A percentile compares a stretch with the other conserved stretches of the same genome.
These are phyloP conservation scores for Heliconius charithonia DNA, from an alignment of 2,888 invertebrate species.

Conservation along the genomic window DNA sequence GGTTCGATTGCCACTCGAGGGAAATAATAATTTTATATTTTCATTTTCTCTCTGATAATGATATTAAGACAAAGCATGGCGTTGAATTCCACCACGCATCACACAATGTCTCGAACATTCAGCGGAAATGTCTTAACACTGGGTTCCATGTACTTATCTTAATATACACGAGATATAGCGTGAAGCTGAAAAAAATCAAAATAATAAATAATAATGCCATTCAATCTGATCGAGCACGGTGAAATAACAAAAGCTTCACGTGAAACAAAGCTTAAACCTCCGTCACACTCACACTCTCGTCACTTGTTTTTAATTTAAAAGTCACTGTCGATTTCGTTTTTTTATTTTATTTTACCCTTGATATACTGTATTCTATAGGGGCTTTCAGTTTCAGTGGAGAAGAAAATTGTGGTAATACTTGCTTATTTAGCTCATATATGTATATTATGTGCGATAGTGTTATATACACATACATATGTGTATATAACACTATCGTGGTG, in stretches of 20 bases:
- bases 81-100: too few relatives aligned
- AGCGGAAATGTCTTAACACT: too few relatives aligned
- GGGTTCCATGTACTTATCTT: too few relatives aligned
- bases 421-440: not conserved
- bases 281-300: constrained; percentile 12
- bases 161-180: too few relatives aligned
- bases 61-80: too few relatives aligned
- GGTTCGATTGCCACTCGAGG: too few relatives aligned
- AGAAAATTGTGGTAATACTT: not conserved
- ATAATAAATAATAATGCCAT: constrained; percentile 16
- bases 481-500: too few relatives aligned
- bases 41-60: too few relatives aligned
- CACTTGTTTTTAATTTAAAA: constrained; percentile 26
- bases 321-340: constrained; percentile 12
- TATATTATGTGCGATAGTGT: not conserved
- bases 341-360: constrained; percentile 1
- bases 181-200: too few relatives aligned
- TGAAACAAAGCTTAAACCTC: constrained; percentile 31
- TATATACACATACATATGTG: too few relatives aligned
- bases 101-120: too few relatives aligned
- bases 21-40: too few relatives aligned
- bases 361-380: not conserved
- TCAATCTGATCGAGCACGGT: constrained; percentile 37
- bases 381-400: not conserved
- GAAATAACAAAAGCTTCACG: constrained; percentile 30